Evolutionary conservation across 2,888 invertebrate genomes (phyloP).

Genomic region (Bimastos eiseni): DNA sequence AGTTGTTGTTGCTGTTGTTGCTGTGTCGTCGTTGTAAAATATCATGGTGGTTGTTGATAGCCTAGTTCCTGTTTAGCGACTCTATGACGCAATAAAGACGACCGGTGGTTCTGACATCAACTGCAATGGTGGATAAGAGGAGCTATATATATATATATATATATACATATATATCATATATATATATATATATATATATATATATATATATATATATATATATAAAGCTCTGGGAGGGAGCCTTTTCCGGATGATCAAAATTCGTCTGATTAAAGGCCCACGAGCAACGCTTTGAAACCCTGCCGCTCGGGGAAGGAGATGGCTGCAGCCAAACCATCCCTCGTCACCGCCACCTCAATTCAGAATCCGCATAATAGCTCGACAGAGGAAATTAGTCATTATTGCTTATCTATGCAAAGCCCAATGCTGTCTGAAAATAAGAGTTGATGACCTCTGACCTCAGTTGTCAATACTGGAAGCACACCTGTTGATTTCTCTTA

Average conservation of each 20-base stretch:
- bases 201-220: too few relatives aligned
- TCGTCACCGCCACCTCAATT: neutral
- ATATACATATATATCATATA: too few relatives aligned
- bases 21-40: too few relatives aligned
- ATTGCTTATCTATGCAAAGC: neutral
- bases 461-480: neutral
- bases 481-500: neutral
- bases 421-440: neutral
- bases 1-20: too few relatives aligned
- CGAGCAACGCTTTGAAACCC: neutral
- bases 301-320: neutral
- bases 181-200: too few relatives aligned
- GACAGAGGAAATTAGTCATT: neutral
- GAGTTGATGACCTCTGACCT: neutral
- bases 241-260: neutral
- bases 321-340: neutral
- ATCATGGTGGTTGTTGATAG: too few relatives aligned
- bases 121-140: too few relatives aligned
- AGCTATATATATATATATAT: too few relatives aligned
- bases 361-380: neutral
- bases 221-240: too few relatives aligned
- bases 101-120: too few relatives aligned
- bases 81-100: too few relatives aligned
- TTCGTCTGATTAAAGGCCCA: neutral
- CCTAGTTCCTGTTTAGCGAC: too few relatives aligned